Base-by-base conservation (phyloP, 1,140 invertebrate genomes). In the Argopecten irradians region DNA sequence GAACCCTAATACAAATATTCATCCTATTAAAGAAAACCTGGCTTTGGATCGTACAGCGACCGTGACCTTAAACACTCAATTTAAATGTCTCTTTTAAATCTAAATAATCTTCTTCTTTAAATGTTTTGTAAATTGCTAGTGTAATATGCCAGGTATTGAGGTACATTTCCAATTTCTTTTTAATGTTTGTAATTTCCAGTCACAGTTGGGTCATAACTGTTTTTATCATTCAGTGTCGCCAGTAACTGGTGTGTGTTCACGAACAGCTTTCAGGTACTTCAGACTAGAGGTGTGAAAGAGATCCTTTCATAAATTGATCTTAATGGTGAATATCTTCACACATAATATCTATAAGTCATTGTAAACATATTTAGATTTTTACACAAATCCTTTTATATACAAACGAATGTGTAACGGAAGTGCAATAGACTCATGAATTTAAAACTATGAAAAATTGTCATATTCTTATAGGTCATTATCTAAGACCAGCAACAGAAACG, bases 131-230 rank as follows among this genome's bases (percentile, higher is more conserved):
- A 71, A 8, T 71, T 16, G 22, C 8, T n/a, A n/a, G n/a, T 71
- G 16, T 71, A 71, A 71, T 28, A 71, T 3, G n/a, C 55, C n/a
- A n/a, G 55, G 55, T 71, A 71, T 28, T 28, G 55, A 71, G 55
- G 55, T 71, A 71, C 55, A 71, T 71, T 71, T 71, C 55, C n/a
- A 71, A 71, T 71, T 71, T 71, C 55, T 71, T 71, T 71, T 71
- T 71, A 71, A 71, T 28, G 55, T 71, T 71, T 71, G 14, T 71
- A 71, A 71, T 71, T 71, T 28, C 22, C 28, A 28, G 28, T 71
- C 55, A 71, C 16, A 28, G 3, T 28, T 71, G 5, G 55, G n/a
- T n/a, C 55, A 28, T 71, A 71, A 28, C 55, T 71, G 16, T 28
- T 71, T 71, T 71, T n/a, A 28, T 28, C 55, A 5, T 71, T 71